phyloP scores from a whole-genome alignment of 2,797 vertebrate genomes.

The Notolabrus celidotus region DNA sequence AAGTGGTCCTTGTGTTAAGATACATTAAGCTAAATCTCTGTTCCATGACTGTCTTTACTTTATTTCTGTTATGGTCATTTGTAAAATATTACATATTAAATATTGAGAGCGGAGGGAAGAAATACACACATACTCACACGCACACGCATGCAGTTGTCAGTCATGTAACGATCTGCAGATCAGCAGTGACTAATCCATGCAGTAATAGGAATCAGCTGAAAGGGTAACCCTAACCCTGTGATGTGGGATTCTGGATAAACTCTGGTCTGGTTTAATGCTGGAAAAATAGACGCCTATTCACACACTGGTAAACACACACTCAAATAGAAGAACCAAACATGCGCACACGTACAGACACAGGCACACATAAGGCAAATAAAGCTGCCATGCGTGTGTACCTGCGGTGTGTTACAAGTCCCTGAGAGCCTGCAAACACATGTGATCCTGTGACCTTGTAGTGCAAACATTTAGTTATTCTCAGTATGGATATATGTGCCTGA shows the following conservation, averaged over 20 bases:
- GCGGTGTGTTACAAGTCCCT: conserved; percentile 65
- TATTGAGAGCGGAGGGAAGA: conserved; percentile 8
- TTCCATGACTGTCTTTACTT: background rate
- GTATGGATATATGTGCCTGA: conserved; percentile 17
- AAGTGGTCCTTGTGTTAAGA: conserved; percentile 13
- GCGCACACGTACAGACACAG: background rate
- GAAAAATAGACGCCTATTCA: conserved; percentile 67
- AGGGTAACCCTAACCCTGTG: conserved; percentile 63
- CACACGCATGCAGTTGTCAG: conserved; percentile 31
- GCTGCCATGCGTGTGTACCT: conserved; percentile 57
- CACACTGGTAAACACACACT: conserved; percentile 44
- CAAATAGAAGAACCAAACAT: conserved; percentile 10
- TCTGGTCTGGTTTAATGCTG: conserved; percentile 57
- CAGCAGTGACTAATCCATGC: conserved; percentile 55
- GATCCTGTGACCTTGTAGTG: conserved; percentile 69
- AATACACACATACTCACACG: conserved; percentile 1
- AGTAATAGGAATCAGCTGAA: conserved; percentile 58
- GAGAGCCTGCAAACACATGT: conserved; percentile 68
- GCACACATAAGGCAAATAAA: conserved; percentile 41
- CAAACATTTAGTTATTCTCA: conserved; percentile 68
- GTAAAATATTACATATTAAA: background rate
- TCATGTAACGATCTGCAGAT: conserved; percentile 56
- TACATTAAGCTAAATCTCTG: background rate
- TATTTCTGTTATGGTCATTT: background rate
- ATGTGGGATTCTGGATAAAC: conserved; percentile 76